Evolutionary conservation across 1,140 invertebrate species (phyloP), one percentile per base, ranked within the genome.

Genomic region (Aradophagus sp.): DNA sequence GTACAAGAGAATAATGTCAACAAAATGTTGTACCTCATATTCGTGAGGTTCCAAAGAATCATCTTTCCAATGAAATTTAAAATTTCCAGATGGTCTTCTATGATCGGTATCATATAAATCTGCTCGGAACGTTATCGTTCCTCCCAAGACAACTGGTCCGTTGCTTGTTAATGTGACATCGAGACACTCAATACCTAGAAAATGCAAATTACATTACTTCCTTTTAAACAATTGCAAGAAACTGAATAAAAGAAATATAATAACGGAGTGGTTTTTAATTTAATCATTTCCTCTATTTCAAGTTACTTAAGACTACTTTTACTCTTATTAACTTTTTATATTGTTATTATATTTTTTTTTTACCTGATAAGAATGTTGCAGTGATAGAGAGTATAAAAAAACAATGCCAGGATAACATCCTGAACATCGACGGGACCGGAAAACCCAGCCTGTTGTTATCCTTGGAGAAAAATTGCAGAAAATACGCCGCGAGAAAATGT

Each of bases 121-220:
- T n/a, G 90, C 90, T 73, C 78, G 87, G 75, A 92, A 91, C 38
- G 87, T 89, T 27, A 92, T 87, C 53, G 86, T 88, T 6, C 88
- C 89, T 20, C 91, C 91, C 35, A 88, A 77, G n/a, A 92, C 87
- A 15, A 88, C 87, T 58, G 90, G 90, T 12, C 89, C 89, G 85
- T 91, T 84, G 35, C 87, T 86, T 1, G 77, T 77, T 23, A 91
- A 63, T 61, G 89, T 77, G 59, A 78, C 1, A 19, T 19, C 1
- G 8, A 19, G 19, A 38, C 35, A 38, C 19, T 38, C 16, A 19
- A 11, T 14, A 17, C 17, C 35, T 38, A 12, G 4, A 38, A 38
- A 38, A 16, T 27, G 7, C 7, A 31, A 27, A 13, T 48, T 20
- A n/a, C 20, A 19, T 34, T 13, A 34, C 10, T 13, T 34, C 12